Evolutionary conservation across 2,888 invertebrate species (phyloP).

Genomic region (Ariolimax columbianus): DNA sequence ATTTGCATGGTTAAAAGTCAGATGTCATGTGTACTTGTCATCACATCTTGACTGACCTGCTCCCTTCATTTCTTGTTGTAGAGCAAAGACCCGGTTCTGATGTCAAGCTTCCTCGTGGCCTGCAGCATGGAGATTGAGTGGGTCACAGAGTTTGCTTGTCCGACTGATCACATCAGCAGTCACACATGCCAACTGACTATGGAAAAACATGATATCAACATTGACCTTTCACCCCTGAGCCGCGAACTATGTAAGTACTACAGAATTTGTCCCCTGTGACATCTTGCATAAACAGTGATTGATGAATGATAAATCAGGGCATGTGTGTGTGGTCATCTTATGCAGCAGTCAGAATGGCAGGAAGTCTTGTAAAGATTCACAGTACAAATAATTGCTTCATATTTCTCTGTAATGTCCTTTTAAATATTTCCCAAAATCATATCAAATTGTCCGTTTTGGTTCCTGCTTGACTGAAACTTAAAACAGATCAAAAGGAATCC

Average conservation of each 20-base stretch:
- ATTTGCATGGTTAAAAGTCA: too few relatives aligned
- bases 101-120: conserved; percentile 58
- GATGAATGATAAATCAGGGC: too few relatives aligned
- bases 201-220: conserved; percentile 71
- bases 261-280: neutral
- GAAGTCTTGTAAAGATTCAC: too few relatives aligned
- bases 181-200: conserved; percentile 69
- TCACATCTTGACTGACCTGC: neutral
- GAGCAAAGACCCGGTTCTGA: conserved; percentile 68
- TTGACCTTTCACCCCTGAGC: conserved; percentile 71
- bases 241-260: neutral
- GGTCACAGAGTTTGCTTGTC: conserved; percentile 78
- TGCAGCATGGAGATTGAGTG: conserved; percentile 75
- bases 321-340: too few relatives aligned
- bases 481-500: too few relatives aligned
- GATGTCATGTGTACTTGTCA: neutral
- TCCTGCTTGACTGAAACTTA: too few relatives aligned
- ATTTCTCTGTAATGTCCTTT: too few relatives aligned
- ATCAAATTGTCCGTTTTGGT: too few relatives aligned
- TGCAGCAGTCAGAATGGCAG: too few relatives aligned
- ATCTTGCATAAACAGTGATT: neutral
- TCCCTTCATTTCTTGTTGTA: conserved; percentile 49
- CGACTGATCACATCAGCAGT: conserved; percentile 63
- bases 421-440: too few relatives aligned
- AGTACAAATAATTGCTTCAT: too few relatives aligned